A percentile compares a stretch with the other conserved stretches of the same genome.
Conservation (phyloP, 2,113 vertebrate species). For the Phrynocephalus versicolor region DNA sequence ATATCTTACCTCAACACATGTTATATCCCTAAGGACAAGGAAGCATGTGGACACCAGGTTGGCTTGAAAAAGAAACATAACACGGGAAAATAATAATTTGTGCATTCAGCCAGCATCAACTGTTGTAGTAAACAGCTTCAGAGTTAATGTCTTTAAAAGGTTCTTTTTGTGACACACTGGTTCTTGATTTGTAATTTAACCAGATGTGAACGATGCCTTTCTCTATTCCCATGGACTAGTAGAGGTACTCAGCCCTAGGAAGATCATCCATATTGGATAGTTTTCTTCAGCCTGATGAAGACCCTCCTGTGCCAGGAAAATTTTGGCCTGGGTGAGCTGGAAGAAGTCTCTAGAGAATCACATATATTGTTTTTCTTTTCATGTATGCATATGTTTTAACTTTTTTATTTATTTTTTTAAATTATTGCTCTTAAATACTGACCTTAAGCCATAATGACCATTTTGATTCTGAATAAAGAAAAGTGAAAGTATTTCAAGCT, state of each 20-base stretch:
- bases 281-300: neutral
- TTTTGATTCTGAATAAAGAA: neutral
- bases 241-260: no score
- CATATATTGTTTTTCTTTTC: neutral
- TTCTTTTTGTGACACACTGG: neutral
- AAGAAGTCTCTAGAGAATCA: no score
- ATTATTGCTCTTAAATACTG: no score
- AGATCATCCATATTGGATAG: neutral
- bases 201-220: neutral
- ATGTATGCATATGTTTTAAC: neutral
- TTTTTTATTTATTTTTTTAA: no score
- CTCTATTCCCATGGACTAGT: no score
- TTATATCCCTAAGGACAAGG: neutral
- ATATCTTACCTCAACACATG: neutral
- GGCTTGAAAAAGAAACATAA: neutral
- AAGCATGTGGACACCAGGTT: neutral
- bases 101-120: neutral
- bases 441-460: no score
- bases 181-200: neutral
- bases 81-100: neutral
- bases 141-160: neutral
- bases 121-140: neutral
- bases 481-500: conserved; percentile 18
- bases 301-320: no score
- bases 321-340: no score